Evolutionary conservation across 37 sponge, comb jelly and placozoan species (phyloP).

Genomic region (Hormiphora californensis): DNA sequence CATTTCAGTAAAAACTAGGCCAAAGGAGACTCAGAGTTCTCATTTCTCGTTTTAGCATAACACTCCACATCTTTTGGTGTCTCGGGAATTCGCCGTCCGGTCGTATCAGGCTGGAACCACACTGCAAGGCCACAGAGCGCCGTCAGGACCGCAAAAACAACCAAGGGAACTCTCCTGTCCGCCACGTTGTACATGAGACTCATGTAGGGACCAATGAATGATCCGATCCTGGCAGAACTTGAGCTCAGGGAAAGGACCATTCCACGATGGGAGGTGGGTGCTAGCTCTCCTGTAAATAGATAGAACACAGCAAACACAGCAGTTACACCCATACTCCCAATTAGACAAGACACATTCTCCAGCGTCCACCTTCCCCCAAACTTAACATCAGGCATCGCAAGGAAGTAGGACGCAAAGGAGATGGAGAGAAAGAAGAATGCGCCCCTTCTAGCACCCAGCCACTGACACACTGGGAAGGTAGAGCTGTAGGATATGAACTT

Average conservation of each 20-base stretch:
- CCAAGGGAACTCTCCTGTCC: constrained; percentile 17
- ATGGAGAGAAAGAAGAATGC: neutral
- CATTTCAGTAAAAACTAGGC: no score
- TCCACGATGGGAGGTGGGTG: constrained; percentile 42
- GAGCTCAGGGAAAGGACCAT: constrained; percentile 50
- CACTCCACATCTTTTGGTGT: constrained; percentile 38
- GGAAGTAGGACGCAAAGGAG: neutral
- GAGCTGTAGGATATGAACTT: neutral
- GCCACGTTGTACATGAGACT: constrained; percentile 36
- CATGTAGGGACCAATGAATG: constrained; percentile 21
- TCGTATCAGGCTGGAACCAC: constrained; percentile 37
- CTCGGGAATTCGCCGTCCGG: neutral
- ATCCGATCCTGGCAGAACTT: neutral
- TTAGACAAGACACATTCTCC: constrained; percentile 7
- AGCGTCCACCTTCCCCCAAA: neutral
- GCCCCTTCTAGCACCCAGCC: neutral
- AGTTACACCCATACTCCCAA: neutral
- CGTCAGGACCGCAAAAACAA: neutral
- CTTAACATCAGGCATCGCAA: constrained; percentile 43
- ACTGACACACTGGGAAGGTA: neutral
- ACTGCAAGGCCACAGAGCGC: neutral
- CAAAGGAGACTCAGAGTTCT: no score
- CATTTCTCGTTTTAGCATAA: no score
- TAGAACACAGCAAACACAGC: constrained; percentile 24
- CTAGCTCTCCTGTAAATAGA: neutral